Evolutionary conservation across 2,113 vertebrate genomes (phyloP), one percentile per base, ranked within the genome.

Genomic region (Grammomys dolichurus): DNA sequence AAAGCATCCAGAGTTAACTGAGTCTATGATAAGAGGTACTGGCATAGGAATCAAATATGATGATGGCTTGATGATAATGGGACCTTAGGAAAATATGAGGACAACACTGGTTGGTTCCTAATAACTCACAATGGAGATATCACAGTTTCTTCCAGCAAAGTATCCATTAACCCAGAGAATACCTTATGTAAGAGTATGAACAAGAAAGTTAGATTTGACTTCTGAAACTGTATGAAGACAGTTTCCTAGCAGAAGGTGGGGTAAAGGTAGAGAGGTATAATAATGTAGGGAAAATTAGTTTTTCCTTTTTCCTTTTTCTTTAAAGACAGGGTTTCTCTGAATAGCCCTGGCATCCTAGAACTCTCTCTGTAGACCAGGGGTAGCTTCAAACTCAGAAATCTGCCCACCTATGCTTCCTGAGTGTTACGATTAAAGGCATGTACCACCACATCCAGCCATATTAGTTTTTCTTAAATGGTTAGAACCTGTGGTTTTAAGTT

Each of bases 81-180:
- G 8, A 46, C 33, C 26, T 43, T 78, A 33, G 54, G 40, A 65
- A 84, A 84, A 24, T 51, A 84, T 65, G 24, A 65, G 63, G 63
- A 24, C 63, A 10, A 65, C 63, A 65, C 63, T 17, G 22, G 16
- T 11, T 31, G 87, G 31, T 48, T 94, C 33, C 20, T 51, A 84
- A 17, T 3, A 5, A 5, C 6, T 95, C 75, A 81, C 16, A 48
- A 70, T 54, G 28, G 60, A 60, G 22, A 16, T 20, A 67, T 48
- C 63, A 60, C 51, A 40, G 63, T 24, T 76, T 54, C 26, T 80
- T 56, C 7, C 10, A 63, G 16, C 28, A 12, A 17, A 85, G 43
- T 63, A 13, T 58, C 87, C 56, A 96, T 56, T 65, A 70, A 90
- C 20, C 94, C 36, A 93, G 48, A 84, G 31, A 72, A 46, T 20